Percentiles rank a stretch among this genome's conserved stretches.
phyloP scores from a whole-genome alignment of 2,113 vertebrate genomes.

The Aldabrachelys gigantea region DNA sequence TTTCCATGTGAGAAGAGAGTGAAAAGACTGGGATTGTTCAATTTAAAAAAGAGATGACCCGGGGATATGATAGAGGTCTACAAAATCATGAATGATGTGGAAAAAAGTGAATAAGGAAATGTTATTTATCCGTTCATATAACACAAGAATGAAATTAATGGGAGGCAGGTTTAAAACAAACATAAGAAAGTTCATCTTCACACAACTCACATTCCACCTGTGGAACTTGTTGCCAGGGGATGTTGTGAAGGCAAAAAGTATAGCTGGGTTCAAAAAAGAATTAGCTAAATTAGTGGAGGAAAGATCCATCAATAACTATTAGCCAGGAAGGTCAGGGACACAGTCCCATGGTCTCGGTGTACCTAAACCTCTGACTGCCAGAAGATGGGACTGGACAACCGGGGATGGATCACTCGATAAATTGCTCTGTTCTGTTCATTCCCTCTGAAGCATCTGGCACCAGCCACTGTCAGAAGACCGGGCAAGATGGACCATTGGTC shows the following conservation, averaged over 20 bases:
- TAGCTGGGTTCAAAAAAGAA: background rate
- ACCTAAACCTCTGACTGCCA: background rate
- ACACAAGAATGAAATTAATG: background rate
- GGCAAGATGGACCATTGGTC: background rate
- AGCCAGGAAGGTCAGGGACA: background rate
- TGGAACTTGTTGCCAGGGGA: background rate
- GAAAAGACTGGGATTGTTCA: too few relatives aligned
- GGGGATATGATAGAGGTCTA: background rate
- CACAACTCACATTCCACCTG: background rate
- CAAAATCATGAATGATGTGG: background rate
- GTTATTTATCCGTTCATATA: background rate
- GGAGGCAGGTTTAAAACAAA: background rate
- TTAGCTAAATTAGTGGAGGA: background rate
- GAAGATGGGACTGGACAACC: background rate
- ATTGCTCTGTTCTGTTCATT: background rate
- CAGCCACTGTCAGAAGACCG: background rate
- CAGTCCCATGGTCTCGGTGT: background rate
- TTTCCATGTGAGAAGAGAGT: background rate
- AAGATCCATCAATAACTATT: background rate
- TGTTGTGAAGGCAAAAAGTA: background rate
- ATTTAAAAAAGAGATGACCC: background rate
- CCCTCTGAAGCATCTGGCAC: background rate
- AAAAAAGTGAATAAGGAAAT: background rate
- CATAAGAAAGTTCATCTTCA: background rate
- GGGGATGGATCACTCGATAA: background rate